Base-by-base conservation (phyloP, 64 coral and sea anemone genomes). In the Pachyseris speciosa region DNA sequence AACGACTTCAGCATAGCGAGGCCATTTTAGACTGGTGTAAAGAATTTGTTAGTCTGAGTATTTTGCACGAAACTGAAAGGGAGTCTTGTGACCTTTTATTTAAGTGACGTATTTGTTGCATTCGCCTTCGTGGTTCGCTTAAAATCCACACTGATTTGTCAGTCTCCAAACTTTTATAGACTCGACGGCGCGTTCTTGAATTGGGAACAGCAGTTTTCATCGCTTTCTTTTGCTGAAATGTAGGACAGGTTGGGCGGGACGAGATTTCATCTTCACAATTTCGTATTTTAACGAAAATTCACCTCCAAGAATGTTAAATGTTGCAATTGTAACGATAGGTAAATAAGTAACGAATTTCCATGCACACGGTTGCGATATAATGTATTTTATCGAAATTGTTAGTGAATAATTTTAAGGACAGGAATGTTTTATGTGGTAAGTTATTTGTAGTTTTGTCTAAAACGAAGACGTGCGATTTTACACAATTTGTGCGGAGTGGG, bases 341-440 rank as follows among this genome's bases (percentile, higher is more conserved):
- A 58, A 74, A 44, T 74, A 47, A 74, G 22, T 44, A 61, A 61
- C 36, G 36, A 40, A 81, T 41, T 61, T 57, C 30, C 57, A 81
- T 61, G 50, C 77, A 63, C 77, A 39, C 9, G 3, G 33, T 81
- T 81, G 53, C 77, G 17, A 80, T 81, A 58, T 60, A n/a, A n/a
- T 81, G 77, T 81, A 81, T 81, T 81, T 81, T 81, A 81, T 81
- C 77, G 24, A 61, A 63, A 61, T 81, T 59, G 20, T 81, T 33
- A 80, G 33, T 25, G 32, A 80, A 80, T 77, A 77, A 77, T 77
- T 50, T 77, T 53, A 80, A 80, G 29, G 55, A 80, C 52, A 60
- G 52, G 30, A 81, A 81, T 22, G 53, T 22, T 20, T 9, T 61
- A 60, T 12, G 33, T 41, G 33, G 77, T 61, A 81, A 81, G 53